Evolutionary conservation across 2,797 vertebrate genomes (phyloP).

Genomic region (Characodon lateralis): DNA sequence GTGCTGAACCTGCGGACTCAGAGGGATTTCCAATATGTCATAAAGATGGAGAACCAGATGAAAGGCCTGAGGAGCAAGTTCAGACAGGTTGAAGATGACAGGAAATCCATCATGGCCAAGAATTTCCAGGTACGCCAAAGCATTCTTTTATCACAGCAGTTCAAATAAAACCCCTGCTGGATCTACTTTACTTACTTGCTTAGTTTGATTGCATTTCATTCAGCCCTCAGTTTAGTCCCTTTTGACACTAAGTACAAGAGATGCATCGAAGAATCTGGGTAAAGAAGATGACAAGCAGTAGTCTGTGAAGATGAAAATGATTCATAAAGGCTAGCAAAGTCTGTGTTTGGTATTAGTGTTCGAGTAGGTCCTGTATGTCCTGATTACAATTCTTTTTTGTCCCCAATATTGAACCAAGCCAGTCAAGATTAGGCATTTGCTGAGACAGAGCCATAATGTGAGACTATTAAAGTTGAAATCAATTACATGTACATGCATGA

Average conservation of each 20-base stretch:
- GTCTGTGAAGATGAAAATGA: no score
- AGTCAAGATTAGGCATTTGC: neutral
- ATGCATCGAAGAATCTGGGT: neutral
- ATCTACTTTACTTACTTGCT: slow-evolving; percentile 6
- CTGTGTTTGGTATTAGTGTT: no score
- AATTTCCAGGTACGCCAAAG: slow-evolving; percentile 89
- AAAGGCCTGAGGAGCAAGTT: slow-evolving; percentile 96
- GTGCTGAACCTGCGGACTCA: slow-evolving; percentile 96
- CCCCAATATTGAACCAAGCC: neutral
- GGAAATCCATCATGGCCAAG: slow-evolving; percentile 93
- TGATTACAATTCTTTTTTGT: neutral
- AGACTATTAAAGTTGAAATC: neutral
- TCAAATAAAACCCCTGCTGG: slow-evolving; percentile 3
- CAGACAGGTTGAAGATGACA: slow-evolving; percentile 95
- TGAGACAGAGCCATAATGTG: neutral
- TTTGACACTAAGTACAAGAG: neutral
- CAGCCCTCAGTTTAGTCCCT: neutral
- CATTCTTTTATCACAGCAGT: slow-evolving; percentile 8
- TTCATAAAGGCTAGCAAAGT: no score
- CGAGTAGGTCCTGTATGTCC: no score
- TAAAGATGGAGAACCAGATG: slow-evolving; percentile 99
- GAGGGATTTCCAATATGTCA: slow-evolving; percentile 98
- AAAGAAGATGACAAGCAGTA: no score
- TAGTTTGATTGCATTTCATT: neutral
- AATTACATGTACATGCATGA: neutral